Conservation (phyloP, 1,140 invertebrate genomes). For the Campoletis sonorensis region DNA sequence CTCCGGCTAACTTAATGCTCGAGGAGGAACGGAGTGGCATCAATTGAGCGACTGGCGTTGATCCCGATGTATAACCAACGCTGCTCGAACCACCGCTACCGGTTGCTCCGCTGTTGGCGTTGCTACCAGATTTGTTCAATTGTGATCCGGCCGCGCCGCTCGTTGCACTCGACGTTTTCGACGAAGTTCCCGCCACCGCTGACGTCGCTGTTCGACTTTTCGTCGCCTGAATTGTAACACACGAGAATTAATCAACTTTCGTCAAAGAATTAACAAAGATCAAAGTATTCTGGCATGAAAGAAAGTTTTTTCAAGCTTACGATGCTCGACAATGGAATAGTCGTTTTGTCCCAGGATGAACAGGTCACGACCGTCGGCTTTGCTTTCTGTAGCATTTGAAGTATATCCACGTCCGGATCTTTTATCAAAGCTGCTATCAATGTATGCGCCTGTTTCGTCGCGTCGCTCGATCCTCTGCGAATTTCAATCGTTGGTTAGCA, state of each 20-base stretch:
- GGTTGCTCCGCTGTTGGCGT: neutral
- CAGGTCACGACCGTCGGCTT: conserved; percentile 76
- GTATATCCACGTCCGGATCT: conserved; percentile 94
- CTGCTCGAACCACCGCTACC: neutral
- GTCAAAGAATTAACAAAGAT: too few relatives aligned
- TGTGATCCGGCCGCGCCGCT: conserved; percentile 65
- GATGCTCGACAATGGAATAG: conserved; percentile 59
- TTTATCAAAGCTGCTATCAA: conserved; percentile 92
- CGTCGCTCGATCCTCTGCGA: conserved; percentile 89
- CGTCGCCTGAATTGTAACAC: conserved; percentile 59
- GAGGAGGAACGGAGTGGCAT: conserved; percentile 70
- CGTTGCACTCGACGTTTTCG: conserved; percentile 66
- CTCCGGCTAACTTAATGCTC: conserved; percentile 67
- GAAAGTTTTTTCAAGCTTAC: conserved; percentile 50
- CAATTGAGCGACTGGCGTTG: conserved; percentile 70
- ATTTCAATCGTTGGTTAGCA: conserved; percentile 48
- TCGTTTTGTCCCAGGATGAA: conserved; percentile 80
- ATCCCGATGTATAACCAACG: conserved; percentile 66
- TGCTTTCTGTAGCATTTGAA: conserved; percentile 87
- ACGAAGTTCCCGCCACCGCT: conserved; percentile 58
- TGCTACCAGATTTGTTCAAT: conserved; percentile 59
- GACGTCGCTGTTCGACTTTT: conserved; percentile 67
- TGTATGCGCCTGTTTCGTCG: conserved; percentile 91
- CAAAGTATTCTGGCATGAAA: neutral
- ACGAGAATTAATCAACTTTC: neutral